Evolutionary conservation across 1,140 invertebrate genomes (phyloP).

Genomic region (Leptinotarsa defecta): DNA sequence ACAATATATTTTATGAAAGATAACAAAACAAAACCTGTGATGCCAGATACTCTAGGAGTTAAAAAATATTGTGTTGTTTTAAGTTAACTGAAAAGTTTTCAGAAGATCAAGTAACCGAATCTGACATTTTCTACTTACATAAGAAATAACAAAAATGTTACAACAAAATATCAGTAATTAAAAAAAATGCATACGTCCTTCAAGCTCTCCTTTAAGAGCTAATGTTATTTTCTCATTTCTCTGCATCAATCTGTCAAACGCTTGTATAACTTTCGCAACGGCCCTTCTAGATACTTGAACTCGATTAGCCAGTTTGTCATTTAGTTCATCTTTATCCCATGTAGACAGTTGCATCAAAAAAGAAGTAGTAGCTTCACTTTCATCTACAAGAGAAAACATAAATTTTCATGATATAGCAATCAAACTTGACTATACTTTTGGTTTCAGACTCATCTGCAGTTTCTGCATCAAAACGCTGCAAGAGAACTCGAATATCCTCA

Average conservation of each 20-base stretch:
- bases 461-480: conserved; percentile 96
- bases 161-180: too few relatives aligned
- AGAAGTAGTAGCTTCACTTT: conserved; percentile 94
- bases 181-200: conserved; percentile 60
- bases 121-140: too few relatives aligned
- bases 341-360: conserved; percentile 96
- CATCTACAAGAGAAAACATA: conserved; percentile 68
- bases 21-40: too few relatives aligned
- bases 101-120: too few relatives aligned
- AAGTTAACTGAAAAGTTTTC: too few relatives aligned
- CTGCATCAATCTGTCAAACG: conserved; percentile 92
- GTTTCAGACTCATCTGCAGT: conserved; percentile 95
- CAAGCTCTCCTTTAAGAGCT: conserved; percentile 82
- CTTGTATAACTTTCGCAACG: conserved; percentile 94
- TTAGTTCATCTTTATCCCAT: conserved; percentile 96
- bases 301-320: conserved; percentile 92
- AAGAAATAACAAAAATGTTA: too few relatives aligned
- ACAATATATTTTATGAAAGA: too few relatives aligned
- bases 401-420: not conserved
- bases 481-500: conserved; percentile 92
- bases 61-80: too few relatives aligned
- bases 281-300: conserved; percentile 92
- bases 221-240: conserved; percentile 90
- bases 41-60: too few relatives aligned
- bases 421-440: conserved; percentile 70